Evolutionary conservation across 1,140 invertebrate genomes (phyloP).

Genomic region (Mya arenaria): DNA sequence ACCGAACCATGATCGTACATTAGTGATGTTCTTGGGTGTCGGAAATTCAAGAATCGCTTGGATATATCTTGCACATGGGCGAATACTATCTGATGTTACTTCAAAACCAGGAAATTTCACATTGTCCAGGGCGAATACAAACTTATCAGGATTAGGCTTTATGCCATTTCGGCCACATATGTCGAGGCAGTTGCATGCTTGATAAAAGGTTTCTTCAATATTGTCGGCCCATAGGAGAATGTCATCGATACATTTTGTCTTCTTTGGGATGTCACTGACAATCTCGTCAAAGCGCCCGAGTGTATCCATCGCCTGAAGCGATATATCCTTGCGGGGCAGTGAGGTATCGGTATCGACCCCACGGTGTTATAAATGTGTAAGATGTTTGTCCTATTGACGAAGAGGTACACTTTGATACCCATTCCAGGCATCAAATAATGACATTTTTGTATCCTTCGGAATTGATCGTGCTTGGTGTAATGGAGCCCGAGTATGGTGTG

Average conservation of each 20-base stretch:
- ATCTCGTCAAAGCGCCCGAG: background rate
- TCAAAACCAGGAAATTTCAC: constrained; percentile 69
- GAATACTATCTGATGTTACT: constrained; percentile 51
- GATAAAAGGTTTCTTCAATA: constrained; percentile 49
- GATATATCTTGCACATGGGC: constrained; percentile 46
- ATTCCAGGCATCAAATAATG: constrained; percentile 54
- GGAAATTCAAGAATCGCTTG: constrained; percentile 58
- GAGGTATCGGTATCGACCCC: constrained; percentile 46
- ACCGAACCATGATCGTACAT: constrained; percentile 63
- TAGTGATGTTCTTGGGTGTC: constrained; percentile 55
- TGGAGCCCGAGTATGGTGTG: constrained; percentile 33
- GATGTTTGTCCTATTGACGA: constrained; percentile 38
- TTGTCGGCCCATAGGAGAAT: constrained; percentile 48
- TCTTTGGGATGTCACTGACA: constrained; percentile 54
- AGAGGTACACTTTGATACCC: constrained; percentile 55
- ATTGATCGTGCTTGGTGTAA: constrained; percentile 46
- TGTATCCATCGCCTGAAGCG: background rate
- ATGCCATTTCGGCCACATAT: constrained; percentile 64
- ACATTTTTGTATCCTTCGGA: constrained; percentile 39
- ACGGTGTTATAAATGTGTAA: constrained; percentile 58
- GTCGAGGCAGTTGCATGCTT: constrained; percentile 56
- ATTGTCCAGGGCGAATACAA: constrained; percentile 55
- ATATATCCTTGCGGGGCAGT: background rate
- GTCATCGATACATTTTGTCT: constrained; percentile 67
- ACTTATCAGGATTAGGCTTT: constrained; percentile 70